phyloP scores from a whole-genome alignment of 2,797 vertebrate genomes.

The Silurus aristotelis region DNA sequence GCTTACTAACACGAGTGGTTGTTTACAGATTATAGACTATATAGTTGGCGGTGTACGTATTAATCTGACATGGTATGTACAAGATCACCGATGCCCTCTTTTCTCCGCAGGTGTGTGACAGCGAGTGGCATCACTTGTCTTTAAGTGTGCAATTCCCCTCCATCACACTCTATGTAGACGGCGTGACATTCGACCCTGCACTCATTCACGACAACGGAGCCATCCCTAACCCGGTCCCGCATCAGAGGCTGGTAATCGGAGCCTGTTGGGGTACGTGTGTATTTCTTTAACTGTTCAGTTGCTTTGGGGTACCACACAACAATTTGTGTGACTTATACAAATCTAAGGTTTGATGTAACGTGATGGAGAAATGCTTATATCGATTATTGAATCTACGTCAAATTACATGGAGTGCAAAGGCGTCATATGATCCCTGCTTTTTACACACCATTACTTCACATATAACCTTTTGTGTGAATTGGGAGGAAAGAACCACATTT shows the following conservation, averaged over 20 bases:
- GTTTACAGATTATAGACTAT: no score
- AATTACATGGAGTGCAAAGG: background rate
- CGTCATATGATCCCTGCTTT: background rate
- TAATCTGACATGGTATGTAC: background rate
- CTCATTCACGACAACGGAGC: slow-evolving; percentile 97
- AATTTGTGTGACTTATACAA: background rate
- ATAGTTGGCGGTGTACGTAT: background rate
- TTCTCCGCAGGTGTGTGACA: slow-evolving; percentile 86
- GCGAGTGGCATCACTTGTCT: slow-evolving; percentile 96
- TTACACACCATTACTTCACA: background rate
- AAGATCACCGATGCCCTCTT: slow-evolving; percentile 21
- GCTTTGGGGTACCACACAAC: background rate
- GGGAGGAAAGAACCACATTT: background rate
- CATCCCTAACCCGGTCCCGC: slow-evolving; percentile 84
- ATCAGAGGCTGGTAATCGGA: slow-evolving; percentile 88
- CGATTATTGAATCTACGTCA: background rate
- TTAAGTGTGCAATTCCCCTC: slow-evolving; percentile 96
- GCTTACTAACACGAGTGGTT: background rate
- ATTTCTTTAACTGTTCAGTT: background rate
- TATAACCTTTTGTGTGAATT: background rate
- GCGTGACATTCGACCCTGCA: slow-evolving; percentile 94
- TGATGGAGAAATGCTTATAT: no score
- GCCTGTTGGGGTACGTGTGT: slow-evolving; percentile 85
- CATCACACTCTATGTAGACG: slow-evolving; percentile 91
- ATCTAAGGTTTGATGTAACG: background rate